Percentiles rank a stretch among this genome's conserved stretches.
Conservation (phyloP, 2,113 vertebrate genomes). For the Megaceryle torquata region DNA sequence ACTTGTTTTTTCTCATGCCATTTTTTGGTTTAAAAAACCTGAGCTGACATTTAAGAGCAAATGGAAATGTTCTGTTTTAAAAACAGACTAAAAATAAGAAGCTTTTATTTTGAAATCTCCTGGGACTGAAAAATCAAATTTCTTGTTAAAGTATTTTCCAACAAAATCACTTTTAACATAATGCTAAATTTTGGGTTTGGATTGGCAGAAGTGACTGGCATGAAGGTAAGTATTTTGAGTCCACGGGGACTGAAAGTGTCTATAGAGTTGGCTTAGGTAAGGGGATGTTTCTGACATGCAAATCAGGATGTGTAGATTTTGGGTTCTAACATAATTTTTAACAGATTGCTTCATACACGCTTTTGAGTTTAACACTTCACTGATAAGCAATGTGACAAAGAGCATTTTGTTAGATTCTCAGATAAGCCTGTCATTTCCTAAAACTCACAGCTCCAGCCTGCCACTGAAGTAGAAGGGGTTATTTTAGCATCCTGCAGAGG, state of each 20-base stretch:
- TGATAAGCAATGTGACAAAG: not conserved
- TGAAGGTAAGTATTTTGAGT: not conserved
- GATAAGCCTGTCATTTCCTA: not conserved
- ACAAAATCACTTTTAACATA: not conserved
- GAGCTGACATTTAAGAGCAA: conserved; percentile 28
- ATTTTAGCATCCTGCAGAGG: not conserved
- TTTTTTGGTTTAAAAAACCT: conserved; percentile 1
- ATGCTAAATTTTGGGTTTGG: not conserved
- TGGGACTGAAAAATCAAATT: not conserved
- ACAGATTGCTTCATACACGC: not conserved
- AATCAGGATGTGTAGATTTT: not conserved
- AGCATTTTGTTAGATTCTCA: not conserved
- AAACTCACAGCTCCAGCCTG: not conserved
- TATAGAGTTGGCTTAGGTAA: not conserved
- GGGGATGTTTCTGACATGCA: not conserved
- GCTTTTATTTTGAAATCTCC: conserved; percentile 42
- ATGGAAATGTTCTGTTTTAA: not conserved
- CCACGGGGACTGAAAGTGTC: not conserved
- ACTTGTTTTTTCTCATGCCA: not conserved
- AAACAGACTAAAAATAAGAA: conserved; percentile 21
- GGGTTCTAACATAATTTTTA: not conserved
- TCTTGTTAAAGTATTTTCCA: not conserved
- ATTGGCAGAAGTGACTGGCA: not conserved
- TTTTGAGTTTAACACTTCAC: not conserved
- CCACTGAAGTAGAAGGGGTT: not conserved